Evolutionary conservation across 37 sponge, comb jelly and placozoan genomes (phyloP).

Genomic region (Beroe forskalii): DNA sequence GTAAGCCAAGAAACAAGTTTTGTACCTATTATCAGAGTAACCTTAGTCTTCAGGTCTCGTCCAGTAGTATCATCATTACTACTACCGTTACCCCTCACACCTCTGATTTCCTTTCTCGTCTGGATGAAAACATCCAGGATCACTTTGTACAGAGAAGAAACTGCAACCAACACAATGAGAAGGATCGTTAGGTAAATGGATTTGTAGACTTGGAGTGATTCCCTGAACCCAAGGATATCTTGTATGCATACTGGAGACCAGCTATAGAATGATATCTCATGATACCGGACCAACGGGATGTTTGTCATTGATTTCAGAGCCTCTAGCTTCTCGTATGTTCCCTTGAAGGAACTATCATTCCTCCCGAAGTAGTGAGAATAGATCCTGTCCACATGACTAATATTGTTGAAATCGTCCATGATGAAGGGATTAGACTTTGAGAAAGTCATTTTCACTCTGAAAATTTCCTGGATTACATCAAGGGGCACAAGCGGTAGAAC

Average conservation of each 20-base stretch:
- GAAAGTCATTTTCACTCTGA: not conserved
- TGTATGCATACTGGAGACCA: too few relatives aligned
- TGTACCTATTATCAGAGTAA: too few relatives aligned
- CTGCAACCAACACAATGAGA: not conserved
- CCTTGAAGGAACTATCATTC: not conserved
- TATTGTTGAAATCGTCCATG: not conserved
- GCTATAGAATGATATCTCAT: not conserved
- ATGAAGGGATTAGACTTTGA: not conserved
- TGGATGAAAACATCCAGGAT: not conserved
- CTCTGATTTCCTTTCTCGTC: not conserved
- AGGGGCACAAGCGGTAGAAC: not conserved
- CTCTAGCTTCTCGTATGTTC: not conserved
- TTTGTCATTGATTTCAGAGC: not conserved
- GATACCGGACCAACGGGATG: not conserved
- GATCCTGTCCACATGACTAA: not conserved
- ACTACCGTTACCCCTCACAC: not conserved
- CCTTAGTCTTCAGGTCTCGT: not conserved
- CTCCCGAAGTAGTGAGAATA: too few relatives aligned
- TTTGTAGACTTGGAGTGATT: not conserved
- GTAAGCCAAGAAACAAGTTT: too few relatives aligned
- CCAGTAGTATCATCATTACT: not conserved
- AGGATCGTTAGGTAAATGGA: not conserved
- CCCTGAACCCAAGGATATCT: not conserved
- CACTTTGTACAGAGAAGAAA: not conserved
- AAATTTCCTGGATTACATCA: not conserved